Base-by-base conservation (phyloP, 1,140 invertebrate species). In the Thrips palmi region DNA sequence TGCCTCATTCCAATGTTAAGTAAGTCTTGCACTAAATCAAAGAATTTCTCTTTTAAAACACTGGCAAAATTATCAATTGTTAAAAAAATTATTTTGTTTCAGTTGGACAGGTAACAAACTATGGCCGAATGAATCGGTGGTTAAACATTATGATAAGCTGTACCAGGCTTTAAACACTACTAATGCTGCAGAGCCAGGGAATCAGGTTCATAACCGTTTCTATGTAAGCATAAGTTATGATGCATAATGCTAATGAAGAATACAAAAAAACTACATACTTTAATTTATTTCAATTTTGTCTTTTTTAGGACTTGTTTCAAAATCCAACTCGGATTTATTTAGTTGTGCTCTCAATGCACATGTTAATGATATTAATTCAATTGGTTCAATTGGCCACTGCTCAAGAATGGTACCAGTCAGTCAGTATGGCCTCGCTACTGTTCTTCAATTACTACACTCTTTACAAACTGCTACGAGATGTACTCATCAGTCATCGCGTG, bases 391-490 rank as follows among this genome's bases (percentile, higher is more conserved):
- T 96, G 1, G 63, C 84, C 43, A 67, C 77, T 30, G 73, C 75
- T 2, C 69, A 70, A 6, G 77, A 88, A 47, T 97, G 91, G 91
- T 84, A 92, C 57, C 79, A 91, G 53, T 71, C 92, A 21, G 51
- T 94, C 7, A 85, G 87, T 12, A 65, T 91, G 41, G 71, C 80
- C 10, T 62, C 91, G 22, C 61, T 94, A 18, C 65, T 92, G 7
- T 76, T 88, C 49, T 80, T 83, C 32, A 93, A 92, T 57, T 91
- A 91, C 58, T 81, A 87, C 47, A 80, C 85, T 1, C 65, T 97
- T 4, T 94, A 86, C 49, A 91, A 91, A 60, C 62, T 92, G 35
- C 62, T 77, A 3, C 65, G 88, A 36, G 86, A 94, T 55, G 84
- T 79, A 55, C 58, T 91, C 1, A 70, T 93, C 25, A 74, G 86